Percentiles rank a stretch among this genome's conserved stretches.
These are phyloP conservation scores for Prochilodus magdalenae DNA, from an alignment of 2,113 vertebrate genomes.

Conservation along the genomic window DNA sequence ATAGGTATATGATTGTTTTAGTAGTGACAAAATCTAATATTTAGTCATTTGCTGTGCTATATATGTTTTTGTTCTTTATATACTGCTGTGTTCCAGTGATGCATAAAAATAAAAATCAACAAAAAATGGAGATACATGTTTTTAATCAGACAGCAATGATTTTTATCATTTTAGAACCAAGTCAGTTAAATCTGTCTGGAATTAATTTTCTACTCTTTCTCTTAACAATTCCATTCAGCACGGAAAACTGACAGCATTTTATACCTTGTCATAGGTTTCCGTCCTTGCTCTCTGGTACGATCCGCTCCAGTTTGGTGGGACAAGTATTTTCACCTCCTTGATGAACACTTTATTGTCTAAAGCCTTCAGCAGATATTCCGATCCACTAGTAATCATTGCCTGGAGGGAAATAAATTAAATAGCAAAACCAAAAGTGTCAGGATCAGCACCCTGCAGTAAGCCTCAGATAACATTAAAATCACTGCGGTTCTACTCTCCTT, in stretches of 20 bases:
- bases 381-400: conserved; percentile 75
- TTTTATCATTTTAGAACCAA: too few species aligned
- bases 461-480: background rate
- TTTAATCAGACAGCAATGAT: too few species aligned
- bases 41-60: too few species aligned
- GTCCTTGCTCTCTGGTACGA: background rate
- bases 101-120: too few species aligned
- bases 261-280: background rate
- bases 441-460: background rate
- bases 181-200: too few species aligned
- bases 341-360: conserved; percentile 73
- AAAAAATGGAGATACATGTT: too few species aligned
- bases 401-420: conserved; percentile 28
- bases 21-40: too few species aligned
- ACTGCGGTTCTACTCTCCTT: background rate
- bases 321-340: conserved; percentile 71
- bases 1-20: too few species aligned
- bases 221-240: background rate
- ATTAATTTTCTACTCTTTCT: too few species aligned
- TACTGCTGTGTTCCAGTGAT: too few species aligned
- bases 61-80: too few species aligned
- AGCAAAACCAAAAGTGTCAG: background rate
- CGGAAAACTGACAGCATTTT: background rate
- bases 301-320: conserved; percentile 61
- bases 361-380: conserved; percentile 71